These are phyloP conservation scores for Pygocentrus nattereri DNA, from an alignment of 2,797 vertebrate species.

Conservation along the genomic window DNA sequence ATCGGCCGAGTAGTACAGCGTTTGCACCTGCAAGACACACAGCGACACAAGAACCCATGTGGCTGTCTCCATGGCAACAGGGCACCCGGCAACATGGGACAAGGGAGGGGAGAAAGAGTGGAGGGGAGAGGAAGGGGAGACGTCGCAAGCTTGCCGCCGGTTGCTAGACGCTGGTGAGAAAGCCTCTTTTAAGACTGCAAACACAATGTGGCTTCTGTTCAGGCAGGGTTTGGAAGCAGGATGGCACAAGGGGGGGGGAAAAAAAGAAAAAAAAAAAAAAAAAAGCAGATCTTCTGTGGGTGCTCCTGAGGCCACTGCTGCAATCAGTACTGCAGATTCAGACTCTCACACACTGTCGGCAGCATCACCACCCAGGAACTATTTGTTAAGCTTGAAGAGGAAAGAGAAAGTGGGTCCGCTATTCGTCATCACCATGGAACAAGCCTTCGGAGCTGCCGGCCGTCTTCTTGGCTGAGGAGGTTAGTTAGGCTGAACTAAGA, in stretches of 20 bases:
- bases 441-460: slow-evolving; percentile 62
- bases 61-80: slow-evolving; percentile 91
- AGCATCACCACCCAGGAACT: slow-evolving; percentile 43
- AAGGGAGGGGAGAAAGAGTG: slow-evolving; percentile 53
- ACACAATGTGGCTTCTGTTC: slow-evolving; percentile 50
- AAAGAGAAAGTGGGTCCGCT: slow-evolving; percentile 23
- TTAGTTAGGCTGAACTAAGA: slow-evolving; percentile 61
- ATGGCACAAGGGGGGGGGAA: slow-evolving; percentile 18
- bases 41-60: slow-evolving; percentile 98
- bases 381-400: slow-evolving; percentile 45
- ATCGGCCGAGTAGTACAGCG: slow-evolving; percentile 99
- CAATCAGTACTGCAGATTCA: slow-evolving; percentile 37
- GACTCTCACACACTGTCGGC: slow-evolving; percentile 20
- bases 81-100: slow-evolving; percentile 65
- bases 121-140: slow-evolving; percentile 47
- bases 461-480: slow-evolving; percentile 66
- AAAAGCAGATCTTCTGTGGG: slow-evolving; percentile 12
- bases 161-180: slow-evolving; percentile 66
- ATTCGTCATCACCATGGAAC: slow-evolving; percentile 33
- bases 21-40: slow-evolving; percentile 99
- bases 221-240: slow-evolving; percentile 54
- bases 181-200: slow-evolving; percentile 62
- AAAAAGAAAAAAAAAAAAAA: not conserved
- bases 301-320: not conserved
- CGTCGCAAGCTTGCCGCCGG: slow-evolving; percentile 50